Evolutionary conservation across 2,888 invertebrate species (phyloP).

Genomic region (Epinotia brunnichana): DNA sequence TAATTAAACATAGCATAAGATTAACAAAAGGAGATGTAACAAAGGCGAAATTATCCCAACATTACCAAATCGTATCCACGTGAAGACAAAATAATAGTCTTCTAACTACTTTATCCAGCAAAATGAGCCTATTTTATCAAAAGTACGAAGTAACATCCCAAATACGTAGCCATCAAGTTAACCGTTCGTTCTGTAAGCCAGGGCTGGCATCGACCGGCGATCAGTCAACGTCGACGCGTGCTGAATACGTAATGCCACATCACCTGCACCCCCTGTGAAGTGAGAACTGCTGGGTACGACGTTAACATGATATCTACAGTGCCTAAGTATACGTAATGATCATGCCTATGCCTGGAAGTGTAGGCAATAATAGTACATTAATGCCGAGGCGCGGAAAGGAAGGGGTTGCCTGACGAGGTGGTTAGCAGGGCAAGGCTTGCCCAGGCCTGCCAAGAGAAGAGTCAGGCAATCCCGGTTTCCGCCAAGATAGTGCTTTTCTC

Average conservation of each 20-base stretch:
- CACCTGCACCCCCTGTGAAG: conserved; percentile 48
- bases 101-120: neutral
- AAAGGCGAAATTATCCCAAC: too few species aligned
- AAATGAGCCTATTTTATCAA: conserved; percentile 14
- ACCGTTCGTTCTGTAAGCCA: conserved; percentile 30
- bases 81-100: neutral
- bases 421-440: too few species aligned
- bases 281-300: conserved; percentile 21
- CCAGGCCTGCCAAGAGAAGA: too few species aligned
- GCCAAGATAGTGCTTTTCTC: too few species aligned
- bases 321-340: neutral
- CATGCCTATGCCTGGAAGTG: too few species aligned
- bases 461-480: too few species aligned
- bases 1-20: neutral
- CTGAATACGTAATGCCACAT: conserved; percentile 61
- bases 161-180: conserved; percentile 21
- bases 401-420: too few species aligned
- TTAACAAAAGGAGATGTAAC: neutral
- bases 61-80: neutral
- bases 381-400: too few species aligned
- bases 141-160: conserved; percentile 1
- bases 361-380: too few species aligned
- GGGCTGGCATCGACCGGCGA: conserved; percentile 50
- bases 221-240: conserved; percentile 63
- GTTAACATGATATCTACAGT: neutral